Evolutionary conservation across 2,888 invertebrate genomes (phyloP), one percentile per base, ranked within the genome.

Genomic region (Zelleria hepariella): DNA sequence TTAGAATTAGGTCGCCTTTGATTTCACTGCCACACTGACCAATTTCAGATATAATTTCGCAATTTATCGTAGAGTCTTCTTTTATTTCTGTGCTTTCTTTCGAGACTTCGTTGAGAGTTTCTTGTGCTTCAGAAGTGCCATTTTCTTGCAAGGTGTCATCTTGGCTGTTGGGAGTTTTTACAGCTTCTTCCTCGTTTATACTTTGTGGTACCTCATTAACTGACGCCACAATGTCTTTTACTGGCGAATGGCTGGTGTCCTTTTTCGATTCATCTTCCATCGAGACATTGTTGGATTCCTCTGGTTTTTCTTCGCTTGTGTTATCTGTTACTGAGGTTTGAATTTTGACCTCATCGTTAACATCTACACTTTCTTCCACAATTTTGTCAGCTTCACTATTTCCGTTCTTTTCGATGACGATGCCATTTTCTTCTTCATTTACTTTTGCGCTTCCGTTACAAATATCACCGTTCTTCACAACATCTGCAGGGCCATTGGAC

Each of bases 401-500:
- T n/a, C 18, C 55, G 32, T n/a, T 56, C 1, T 56, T 25, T 25
- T 27, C 21, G 7, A 56, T 32, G 5, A 18, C 55, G 18, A 18
- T 53, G 5, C n/a, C 49, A 20, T 24, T 53, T 23, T 59, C 24
- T 47, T 47, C 21, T 47, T 48, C 57, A 24, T 5, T 65, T 59
- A n/a, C 58, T 53, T 58, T 61, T 57, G n/a, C 18, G 26, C 59
- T 54, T 60, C 56, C 63, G 18, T 66, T 66, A 7, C 62, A 61
- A 23, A 69, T 71, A 27, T 63, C 63, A 60, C 68, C 64, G 27
- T 60, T 64, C 59, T 67, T 64, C 58, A 69, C 63, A 60, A 71
- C 68, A 64, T 74, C 70, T 56, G 72, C 71, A 49, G 70, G 69
- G 5, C 64, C 69, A 60, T 68, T 69, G 48, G 62, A 65, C 24